Percentiles rank a stretch among this genome's conserved stretches.
Evolutionary conservation across 1,140 invertebrate genomes (phyloP).

Genomic region (Plectus sambesii): DNA sequence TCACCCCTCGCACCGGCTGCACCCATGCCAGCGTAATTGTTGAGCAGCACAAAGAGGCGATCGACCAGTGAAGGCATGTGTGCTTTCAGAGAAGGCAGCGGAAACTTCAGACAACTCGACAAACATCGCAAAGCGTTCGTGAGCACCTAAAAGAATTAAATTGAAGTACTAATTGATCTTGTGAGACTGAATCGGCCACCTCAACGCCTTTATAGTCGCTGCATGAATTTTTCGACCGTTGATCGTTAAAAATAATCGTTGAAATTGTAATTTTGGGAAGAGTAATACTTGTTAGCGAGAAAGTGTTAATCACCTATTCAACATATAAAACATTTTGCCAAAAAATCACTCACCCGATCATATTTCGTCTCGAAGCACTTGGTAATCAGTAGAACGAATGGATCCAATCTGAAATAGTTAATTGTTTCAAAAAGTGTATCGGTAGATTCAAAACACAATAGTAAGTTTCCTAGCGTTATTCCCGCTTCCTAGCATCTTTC

Average conservation of each 20-base stretch:
- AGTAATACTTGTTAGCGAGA: too few relatives aligned
- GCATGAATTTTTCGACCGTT: too few relatives aligned
- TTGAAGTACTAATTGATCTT: slow-evolving; percentile 9
- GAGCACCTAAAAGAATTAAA: slow-evolving; percentile 37
- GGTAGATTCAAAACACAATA: too few relatives aligned
- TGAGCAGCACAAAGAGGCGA: slow-evolving; percentile 68
- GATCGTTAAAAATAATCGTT: too few relatives aligned
- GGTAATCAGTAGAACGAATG: slow-evolving; percentile 62
- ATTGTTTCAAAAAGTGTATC: too few relatives aligned
- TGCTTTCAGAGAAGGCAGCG: slow-evolving; percentile 59
- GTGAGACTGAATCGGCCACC: too few relatives aligned
- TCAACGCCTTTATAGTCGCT: too few relatives aligned
- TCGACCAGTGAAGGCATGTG: slow-evolving; percentile 58
- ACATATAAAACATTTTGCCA: slow-evolving; percentile 6
- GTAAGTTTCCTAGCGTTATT: too few relatives aligned
- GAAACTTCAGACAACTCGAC: slow-evolving; percentile 56
- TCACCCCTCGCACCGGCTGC: slow-evolving; percentile 69
- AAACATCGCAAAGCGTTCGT: slow-evolving; percentile 49
- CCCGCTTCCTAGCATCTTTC: too few relatives aligned
- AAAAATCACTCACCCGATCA: slow-evolving; percentile 58
- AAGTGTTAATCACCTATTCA: too few relatives aligned
- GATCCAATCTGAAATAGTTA: too few relatives aligned
- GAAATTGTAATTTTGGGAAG: too few relatives aligned
- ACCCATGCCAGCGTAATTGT: slow-evolving; percentile 74
- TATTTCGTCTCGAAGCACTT: slow-evolving; percentile 69